Evolutionary conservation across 2,113 vertebrate species (phyloP).

Genomic region (Microcebus griseorufus): DNA sequence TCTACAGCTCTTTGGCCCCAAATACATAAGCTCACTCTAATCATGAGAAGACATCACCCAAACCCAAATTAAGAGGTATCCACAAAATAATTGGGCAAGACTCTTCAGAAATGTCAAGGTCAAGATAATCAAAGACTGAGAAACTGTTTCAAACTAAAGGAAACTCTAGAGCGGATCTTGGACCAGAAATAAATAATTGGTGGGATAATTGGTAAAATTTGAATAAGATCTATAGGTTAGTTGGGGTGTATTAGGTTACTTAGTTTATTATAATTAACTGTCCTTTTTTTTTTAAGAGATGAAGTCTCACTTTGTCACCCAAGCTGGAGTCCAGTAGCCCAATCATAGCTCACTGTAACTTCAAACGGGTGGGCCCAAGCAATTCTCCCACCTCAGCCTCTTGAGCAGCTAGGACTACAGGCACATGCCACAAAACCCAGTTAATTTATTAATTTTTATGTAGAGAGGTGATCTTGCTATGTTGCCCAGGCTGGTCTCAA

Average conservation of each 20-base stretch:
- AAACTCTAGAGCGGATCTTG: neutral
- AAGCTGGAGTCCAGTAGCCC: no score
- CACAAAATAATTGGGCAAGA: neutral
- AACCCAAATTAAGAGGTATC: neutral
- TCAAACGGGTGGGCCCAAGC: no score
- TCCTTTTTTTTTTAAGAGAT: neutral
- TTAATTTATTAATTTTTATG: no score
- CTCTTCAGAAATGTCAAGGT: neutral
- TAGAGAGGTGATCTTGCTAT: no score
- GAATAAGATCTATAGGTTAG: neutral
- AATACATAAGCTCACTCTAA: neutral
- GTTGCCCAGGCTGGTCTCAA: no score
- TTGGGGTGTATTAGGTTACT: neutral
- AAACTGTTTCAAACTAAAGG: neutral
- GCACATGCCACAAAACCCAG: no score
- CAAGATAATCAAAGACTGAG: neutral
- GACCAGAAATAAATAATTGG: neutral
- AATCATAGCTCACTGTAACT: no score
- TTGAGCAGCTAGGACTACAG: no score
- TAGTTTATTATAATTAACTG: neutral
- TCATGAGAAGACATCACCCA: neutral
- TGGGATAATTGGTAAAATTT: neutral
- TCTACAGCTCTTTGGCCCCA: neutral
- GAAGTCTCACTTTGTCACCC: no score
- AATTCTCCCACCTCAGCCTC: neutral